Percentiles rank a stretch among this genome's conserved stretches.
phyloP scores from a whole-genome alignment of 2,113 vertebrate genomes.

The Ophthalmolycus amberensis region DNA sequence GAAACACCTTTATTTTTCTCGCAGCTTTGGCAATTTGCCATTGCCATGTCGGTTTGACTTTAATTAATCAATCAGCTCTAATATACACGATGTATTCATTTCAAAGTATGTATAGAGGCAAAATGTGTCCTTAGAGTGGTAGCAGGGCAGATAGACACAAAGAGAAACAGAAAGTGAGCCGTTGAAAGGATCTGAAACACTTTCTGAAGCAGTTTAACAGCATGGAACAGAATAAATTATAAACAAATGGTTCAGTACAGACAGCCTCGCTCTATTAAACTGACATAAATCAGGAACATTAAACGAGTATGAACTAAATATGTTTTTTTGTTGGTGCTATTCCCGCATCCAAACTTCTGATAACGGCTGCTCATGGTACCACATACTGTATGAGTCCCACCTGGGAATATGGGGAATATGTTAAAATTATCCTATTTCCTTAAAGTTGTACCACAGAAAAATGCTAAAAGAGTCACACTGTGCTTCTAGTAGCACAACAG shows the following conservation, averaged over 20 bases:
- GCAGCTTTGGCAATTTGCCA: neutral
- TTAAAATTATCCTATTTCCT: neutral
- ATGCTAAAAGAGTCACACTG: neutral
- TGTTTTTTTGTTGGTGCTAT: neutral
- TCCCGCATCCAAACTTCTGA: neutral
- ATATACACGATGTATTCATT: neutral
- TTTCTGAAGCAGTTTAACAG: neutral
- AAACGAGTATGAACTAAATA: neutral
- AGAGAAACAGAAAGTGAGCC: neutral
- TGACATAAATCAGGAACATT: neutral
- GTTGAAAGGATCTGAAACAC: constrained; percentile 2
- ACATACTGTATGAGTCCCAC: neutral
- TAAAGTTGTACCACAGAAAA: neutral
- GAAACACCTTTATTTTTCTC: neutral
- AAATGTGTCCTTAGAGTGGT: neutral
- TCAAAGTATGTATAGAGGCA: neutral
- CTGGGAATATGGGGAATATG: neutral
- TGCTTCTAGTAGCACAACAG: neutral
- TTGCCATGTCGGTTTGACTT: neutral
- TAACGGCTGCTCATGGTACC: neutral
- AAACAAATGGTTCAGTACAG: neutral
- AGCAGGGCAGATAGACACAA: neutral
- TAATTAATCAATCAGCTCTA: neutral
- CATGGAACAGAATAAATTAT: neutral
- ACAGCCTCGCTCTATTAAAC: neutral